Base-by-base conservation (phyloP, 2,797 vertebrate species). In the Hyperoplus immaculatus region DNA sequence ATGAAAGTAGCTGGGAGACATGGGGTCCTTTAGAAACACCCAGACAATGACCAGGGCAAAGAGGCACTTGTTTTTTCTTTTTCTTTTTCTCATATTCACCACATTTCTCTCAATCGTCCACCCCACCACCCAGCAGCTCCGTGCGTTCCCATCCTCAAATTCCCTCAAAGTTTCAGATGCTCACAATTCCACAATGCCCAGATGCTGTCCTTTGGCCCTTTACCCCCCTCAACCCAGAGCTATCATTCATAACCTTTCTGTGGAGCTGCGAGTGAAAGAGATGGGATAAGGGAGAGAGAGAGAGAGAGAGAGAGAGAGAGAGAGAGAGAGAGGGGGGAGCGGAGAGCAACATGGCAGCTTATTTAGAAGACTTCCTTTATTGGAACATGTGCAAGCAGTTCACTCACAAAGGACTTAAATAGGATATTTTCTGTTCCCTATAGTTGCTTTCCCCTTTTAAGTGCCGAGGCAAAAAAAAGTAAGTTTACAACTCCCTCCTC, bases 401-500 rank as follows among this genome's bases (percentile, higher is more conserved):
- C 94, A 94, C 92, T 89, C 95, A 97, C 97, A 99, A 99, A 97
- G 96, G 95, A 96, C 97, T 97, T 98, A 98, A 99, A 98, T 97
- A 96, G 96, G 97, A 99, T 98, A 97, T 99, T 99, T 98, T 98
- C 97, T 96, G 96, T 96, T 96, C 95, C 94, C 97, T 97, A 97
- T 97, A 98, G 97, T 98, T 96, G 89, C 96, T 95, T 96, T 97
- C 96, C 95, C 96, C 94, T 98, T 99, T 99, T 98, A 99, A 98
- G 97, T 98, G 96, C 96, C 94, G 96, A 96, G 96, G 96, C 96
- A 97, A 96, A 97, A 97, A 29, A 97, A 98, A 98, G 98, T 99
- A 99, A 99, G 98, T 99, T 99, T 99, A 98, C 97, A 97, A 97
- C 97, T 96, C 95, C 95, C 93, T 93, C 91, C 96, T 99, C 98